Conservation (phyloP, 2,113 vertebrate genomes). For the Ondatra zibethicus region DNA sequence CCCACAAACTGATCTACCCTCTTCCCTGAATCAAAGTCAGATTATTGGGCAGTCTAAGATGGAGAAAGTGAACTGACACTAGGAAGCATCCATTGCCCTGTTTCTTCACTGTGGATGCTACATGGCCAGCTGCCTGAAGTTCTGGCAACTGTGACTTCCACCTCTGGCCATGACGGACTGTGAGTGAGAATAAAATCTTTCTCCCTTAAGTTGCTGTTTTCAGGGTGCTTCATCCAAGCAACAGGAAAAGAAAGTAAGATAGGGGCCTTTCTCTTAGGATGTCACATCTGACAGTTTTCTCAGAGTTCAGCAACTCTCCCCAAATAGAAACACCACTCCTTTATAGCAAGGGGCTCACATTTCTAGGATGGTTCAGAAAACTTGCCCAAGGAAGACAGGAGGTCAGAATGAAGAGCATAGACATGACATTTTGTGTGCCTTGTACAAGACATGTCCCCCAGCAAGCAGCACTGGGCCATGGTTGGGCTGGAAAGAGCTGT, state of each 20-base stretch:
- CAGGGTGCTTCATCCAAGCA: not conserved
- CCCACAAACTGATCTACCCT: not conserved
- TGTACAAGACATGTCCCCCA: not conserved
- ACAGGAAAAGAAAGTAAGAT: not conserved
- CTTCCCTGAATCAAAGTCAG: not conserved
- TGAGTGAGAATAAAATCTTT: not conserved
- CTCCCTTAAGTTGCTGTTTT: too few relatives aligned
- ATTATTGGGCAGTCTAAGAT: not conserved
- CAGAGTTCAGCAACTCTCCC: not conserved
- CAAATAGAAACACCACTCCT: not conserved
- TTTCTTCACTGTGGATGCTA: not conserved
- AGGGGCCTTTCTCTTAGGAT: too few relatives aligned
- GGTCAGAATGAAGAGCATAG: not conserved
- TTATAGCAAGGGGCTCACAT: not conserved
- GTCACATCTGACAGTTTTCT: not conserved
- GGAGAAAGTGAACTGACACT: not conserved
- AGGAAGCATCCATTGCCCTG: not conserved
- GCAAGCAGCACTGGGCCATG: slow-evolving; percentile 9
- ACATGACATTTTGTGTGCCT: not conserved
- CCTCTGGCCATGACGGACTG: not conserved
- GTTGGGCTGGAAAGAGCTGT: not conserved
- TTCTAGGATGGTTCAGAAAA: slow-evolving; percentile 25
- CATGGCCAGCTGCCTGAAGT: not conserved
- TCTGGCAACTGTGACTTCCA: not conserved
- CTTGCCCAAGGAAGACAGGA: not conserved